Evolutionary conservation across 64 coral and sea anemone species (phyloP).

Genomic region (Stichodactyla mertensii): DNA sequence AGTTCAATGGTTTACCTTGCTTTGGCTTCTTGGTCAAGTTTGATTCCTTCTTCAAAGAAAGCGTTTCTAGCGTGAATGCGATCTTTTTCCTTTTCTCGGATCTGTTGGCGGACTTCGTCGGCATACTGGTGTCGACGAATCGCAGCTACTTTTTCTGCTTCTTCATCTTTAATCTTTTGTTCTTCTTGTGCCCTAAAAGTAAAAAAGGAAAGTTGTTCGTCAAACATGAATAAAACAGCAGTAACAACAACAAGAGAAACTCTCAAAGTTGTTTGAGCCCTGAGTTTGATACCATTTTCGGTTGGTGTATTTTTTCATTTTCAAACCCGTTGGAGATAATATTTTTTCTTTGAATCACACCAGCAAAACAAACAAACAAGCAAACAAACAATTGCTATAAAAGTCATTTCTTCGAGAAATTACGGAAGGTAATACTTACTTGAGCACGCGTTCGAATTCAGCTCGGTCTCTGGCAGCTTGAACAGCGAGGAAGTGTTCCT

Average conservation of each 20-base stretch:
- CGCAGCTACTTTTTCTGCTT: constrained; percentile 47
- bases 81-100: constrained; percentile 95
- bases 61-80: constrained; percentile 62
- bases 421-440: constrained; percentile 50
- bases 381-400: too few species aligned
- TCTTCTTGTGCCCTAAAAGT: constrained; percentile 81
- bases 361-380: too few species aligned
- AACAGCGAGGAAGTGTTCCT: constrained; percentile 92
- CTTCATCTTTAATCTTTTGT: constrained; percentile 82
- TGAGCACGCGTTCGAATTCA: constrained; percentile 92
- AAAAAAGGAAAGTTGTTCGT: not conserved
- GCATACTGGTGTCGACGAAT: constrained; percentile 83
- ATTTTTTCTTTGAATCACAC: too few species aligned
- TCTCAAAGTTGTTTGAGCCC: too few species aligned
- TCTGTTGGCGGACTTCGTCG: constrained; percentile 77
- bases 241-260: too few species aligned
- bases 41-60: constrained; percentile 95
- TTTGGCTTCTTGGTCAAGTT: constrained; percentile 88
- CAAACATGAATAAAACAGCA: not conserved
- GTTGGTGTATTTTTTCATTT: too few species aligned
- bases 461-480: constrained; percentile 93
- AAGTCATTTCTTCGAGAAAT: too few species aligned
- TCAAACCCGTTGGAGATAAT: too few species aligned
- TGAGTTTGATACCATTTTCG: too few species aligned
- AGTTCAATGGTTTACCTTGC: constrained; percentile 48